These are phyloP conservation scores for Tiliacea citrago DNA, from an alignment of 2,888 invertebrate species.

Conservation along the genomic window DNA sequence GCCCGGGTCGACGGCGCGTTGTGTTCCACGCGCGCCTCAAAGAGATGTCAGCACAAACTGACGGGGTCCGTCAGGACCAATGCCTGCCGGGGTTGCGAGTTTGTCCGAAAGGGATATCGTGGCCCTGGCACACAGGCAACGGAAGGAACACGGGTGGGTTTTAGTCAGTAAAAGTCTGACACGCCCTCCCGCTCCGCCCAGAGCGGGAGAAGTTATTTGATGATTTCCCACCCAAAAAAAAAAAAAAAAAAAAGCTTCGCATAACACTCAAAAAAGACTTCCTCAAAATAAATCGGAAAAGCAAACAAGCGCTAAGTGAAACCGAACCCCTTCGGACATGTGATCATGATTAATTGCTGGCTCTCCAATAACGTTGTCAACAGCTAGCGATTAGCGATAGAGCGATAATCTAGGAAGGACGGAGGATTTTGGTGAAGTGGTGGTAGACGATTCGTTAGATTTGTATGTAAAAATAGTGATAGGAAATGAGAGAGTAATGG, in stretches of 20 bases:
- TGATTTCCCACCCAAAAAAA: no score
- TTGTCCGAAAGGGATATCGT: no score
- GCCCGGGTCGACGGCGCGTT: no score
- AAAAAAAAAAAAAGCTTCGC: background rate
- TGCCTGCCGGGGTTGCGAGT: no score
- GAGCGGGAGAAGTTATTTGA: no score
- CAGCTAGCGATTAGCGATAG: constrained; percentile 63
- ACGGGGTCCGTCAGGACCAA: no score
- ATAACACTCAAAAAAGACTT: constrained; percentile 31
- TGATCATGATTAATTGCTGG: constrained; percentile 68
- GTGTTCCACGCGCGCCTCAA: no score
- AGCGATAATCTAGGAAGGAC: constrained; percentile 46
- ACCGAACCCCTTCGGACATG: constrained; percentile 62
- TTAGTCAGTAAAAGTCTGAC: no score
- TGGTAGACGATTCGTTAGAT: background rate
- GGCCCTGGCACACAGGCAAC: no score
- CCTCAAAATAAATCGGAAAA: constrained; percentile 56
- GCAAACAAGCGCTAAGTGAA: constrained; percentile 65
- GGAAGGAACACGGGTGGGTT: no score
- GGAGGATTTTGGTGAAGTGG: background rate
- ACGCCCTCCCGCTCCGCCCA: no score
- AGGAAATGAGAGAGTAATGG: background rate
- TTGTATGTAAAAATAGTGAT: background rate
- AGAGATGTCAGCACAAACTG: no score
- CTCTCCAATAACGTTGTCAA: constrained; percentile 69